Percentiles rank a stretch among this genome's conserved stretches.
Conservation (phyloP, 2,888 invertebrate species). For the Tetragonisca angustula region DNA sequence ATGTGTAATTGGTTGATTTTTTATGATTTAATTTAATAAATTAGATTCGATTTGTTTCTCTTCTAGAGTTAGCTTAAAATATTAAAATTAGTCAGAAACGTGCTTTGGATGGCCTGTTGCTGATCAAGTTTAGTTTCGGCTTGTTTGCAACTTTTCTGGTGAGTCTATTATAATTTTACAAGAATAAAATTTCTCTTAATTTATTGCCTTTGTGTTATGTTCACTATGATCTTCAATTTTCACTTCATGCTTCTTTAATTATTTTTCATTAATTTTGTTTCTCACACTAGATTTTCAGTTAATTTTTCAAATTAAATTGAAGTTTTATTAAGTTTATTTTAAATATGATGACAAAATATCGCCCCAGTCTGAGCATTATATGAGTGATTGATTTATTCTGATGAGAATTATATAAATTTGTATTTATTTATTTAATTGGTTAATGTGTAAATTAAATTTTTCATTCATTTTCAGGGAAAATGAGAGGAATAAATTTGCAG, state of each 20-base stretch:
- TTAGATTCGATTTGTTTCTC: constrained; percentile 11
- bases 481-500: neutral
- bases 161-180: constrained; percentile 46
- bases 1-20: neutral
- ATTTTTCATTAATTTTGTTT: neutral
- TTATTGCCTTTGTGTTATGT: neutral
- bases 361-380: constrained; percentile 80
- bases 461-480: constrained; percentile 4
- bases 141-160: constrained; percentile 49
- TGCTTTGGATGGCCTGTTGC: constrained; percentile 28
- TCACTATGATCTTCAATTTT: neutral
- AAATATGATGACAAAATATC: constrained; percentile 74
- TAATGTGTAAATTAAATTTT: neutral
- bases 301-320: neutral
- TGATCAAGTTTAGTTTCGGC: constrained; percentile 29
- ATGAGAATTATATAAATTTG: constrained; percentile 15
- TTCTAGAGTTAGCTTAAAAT: constrained; percentile 30
- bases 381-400: constrained; percentile 79
- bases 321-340: neutral
- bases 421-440: neutral
- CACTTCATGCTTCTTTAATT: neutral
- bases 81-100: constrained; percentile 17
- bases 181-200: neutral
- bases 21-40: constrained; percentile 2
- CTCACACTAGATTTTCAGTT: neutral